A percentile compares a stretch with the other conserved stretches of the same genome.
These are phyloP conservation scores for Etia nguti DNA, from an alignment of 2,113 vertebrate genomes.

Conservation along the genomic window DNA sequence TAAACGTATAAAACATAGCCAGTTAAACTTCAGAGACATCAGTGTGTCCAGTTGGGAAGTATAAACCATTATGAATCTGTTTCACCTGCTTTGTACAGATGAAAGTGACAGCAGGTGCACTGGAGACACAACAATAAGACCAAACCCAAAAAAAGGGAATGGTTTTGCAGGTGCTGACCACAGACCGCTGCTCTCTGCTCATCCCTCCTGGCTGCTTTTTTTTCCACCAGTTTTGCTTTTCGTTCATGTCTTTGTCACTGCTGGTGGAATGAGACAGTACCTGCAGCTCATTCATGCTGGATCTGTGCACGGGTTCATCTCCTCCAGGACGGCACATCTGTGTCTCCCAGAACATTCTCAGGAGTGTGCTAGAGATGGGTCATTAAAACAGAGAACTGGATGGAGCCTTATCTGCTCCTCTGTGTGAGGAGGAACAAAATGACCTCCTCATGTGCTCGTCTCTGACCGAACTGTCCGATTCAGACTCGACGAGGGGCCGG, in stretches of 20 bases:
- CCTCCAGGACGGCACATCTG: not conserved
- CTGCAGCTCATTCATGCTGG: not conserved
- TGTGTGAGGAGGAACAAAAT: not conserved
- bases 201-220: not conserved
- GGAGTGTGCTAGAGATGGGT: not conserved
- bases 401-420: not conserved
- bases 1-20: not conserved
- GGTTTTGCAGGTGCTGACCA: not conserved
- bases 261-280: not conserved
- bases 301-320: too few species aligned
- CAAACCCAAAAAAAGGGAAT: fast-evolving
- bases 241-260: not conserved
- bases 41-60: not conserved
- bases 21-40: not conserved
- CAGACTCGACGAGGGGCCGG: not conserved
- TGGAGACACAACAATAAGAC: not conserved
- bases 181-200: not conserved
- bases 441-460: not conserved
- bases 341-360: fast-evolving
- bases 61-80: not conserved
- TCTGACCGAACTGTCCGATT: not conserved
- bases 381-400: not conserved
- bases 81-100: not conserved
- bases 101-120: fast-evolving
- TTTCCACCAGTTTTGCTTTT: not conserved